phyloP scores from a whole-genome alignment of 2,797 vertebrate species.

The Spea hammondii region DNA sequence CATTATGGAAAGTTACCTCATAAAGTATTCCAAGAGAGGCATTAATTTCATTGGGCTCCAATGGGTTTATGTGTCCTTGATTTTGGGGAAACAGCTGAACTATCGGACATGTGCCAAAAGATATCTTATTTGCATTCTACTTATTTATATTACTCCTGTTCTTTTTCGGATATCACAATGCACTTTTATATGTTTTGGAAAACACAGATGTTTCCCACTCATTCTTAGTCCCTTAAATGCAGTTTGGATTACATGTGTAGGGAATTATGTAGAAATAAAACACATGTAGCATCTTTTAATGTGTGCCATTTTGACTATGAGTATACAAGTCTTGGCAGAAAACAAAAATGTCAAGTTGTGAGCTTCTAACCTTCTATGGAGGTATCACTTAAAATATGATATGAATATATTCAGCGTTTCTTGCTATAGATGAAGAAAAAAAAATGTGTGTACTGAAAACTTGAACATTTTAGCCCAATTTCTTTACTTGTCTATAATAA shows the following conservation, averaged over 20 bases:
- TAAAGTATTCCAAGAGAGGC: background rate
- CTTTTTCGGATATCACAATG: constrained; percentile 46
- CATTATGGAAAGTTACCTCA: background rate
- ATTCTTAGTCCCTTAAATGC: constrained; percentile 32
- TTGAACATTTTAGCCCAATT: no score
- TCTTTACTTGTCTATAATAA: no score
- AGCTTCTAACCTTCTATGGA: no score
- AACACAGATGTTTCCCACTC: constrained; percentile 43
- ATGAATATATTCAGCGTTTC: no score
- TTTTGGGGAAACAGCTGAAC: constrained; percentile 11
- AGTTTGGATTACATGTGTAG: constrained; percentile 42
- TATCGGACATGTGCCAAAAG: constrained; percentile 13
- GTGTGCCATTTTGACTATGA: no score
- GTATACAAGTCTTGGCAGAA: no score
- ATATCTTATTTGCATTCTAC: constrained; percentile 39
- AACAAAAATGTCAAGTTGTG: no score
- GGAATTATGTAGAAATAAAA: constrained; percentile 37
- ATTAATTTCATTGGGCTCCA: constrained; percentile 8
- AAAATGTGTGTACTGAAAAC: no score
- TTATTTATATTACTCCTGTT: constrained; percentile 40
- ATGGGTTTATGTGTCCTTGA: background rate
- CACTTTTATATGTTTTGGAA: constrained; percentile 37
- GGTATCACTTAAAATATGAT: no score
- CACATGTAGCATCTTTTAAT: constrained; percentile 26
- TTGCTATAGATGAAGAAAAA: no score